These are phyloP conservation scores for Achlya flavicornis DNA, from an alignment of 2,888 invertebrate genomes.

Conservation along the genomic window DNA sequence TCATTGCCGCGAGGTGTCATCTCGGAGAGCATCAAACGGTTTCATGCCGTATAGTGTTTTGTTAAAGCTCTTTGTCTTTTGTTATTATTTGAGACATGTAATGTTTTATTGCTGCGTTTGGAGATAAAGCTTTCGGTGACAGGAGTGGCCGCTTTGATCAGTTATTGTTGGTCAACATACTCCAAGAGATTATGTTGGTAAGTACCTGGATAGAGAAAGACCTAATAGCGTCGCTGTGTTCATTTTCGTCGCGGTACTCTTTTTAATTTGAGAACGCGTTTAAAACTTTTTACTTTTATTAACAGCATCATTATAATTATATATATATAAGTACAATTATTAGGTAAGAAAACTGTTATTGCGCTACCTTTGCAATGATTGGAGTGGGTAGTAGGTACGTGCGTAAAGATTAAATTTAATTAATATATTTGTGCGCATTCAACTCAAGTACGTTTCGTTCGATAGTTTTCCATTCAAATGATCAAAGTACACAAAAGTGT, in stretches of 20 bases:
- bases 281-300: too few species aligned
- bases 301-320: too few species aligned
- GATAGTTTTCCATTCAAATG: constrained; percentile 9
- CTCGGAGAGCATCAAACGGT: constrained; percentile 32
- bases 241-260: too few species aligned
- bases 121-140: constrained; percentile 17
- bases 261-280: too few species aligned
- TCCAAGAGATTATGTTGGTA: neutral
- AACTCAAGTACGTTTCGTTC: neutral
- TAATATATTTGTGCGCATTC: neutral
- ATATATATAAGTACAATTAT: too few species aligned
- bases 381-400: too few species aligned
- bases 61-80: constrained; percentile 35
- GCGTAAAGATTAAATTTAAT: neutral
- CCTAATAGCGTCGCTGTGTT: too few species aligned
- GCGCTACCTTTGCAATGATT: too few species aligned
- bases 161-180: neutral
- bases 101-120: constrained; percentile 12
- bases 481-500: constrained; percentile 18
- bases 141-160: constrained; percentile 13
- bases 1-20: constrained; percentile 62
- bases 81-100: constrained; percentile 22
- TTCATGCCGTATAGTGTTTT: constrained; percentile 25
- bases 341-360: too few species aligned
- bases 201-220: neutral